Evolutionary conservation across 2,888 invertebrate genomes (phyloP), one percentile per base, ranked within the genome.

Genomic region (Apoderus coryli): DNA sequence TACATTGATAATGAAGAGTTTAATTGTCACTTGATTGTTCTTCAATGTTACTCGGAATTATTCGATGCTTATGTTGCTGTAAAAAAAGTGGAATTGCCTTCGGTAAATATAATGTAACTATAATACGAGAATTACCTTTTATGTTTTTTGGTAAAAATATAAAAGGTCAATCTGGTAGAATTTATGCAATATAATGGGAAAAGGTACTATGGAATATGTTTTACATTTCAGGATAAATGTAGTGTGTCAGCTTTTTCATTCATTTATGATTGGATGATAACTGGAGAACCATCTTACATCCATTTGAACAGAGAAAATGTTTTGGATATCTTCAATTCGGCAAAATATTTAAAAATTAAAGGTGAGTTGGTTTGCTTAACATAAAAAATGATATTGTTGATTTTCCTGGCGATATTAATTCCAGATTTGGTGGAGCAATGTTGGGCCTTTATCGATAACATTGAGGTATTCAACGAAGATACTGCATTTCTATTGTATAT

Each of bases 211-310:
- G n/a, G n/a, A n/a, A n/a, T n/a, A n/a, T n/a, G n/a, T 15, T 29
- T n/a, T 27, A 23, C 31, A 32, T 46, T 49, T 33, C 33, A 42
- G 56, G 55, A 60, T 25, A 55, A 55, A 43, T 56, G 56, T 32
- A 62, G 61, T 32, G 60, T 64, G 4, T 53, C 53, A 38, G 69
- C 79, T 2, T 82, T 82, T 48, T 66, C 68, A 27, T 68, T 72
- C 37, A 72, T 80, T 30, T 84, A 82, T 54, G 75, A 79, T 42
- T 84, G 82, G 82, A 82, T 82, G 82, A 68, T 80, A 42, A 67
- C 64, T 13, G 70, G 66, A 4, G 63, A 61, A 32, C 74, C 75
- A 3, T 72, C 74, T 40, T 69, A 66, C 39, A 72, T 72, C 30
- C 57, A 71, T 3, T 54, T 82, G 1, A 69, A 66, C 33, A 64